Base-by-base conservation (phyloP, 2,797 vertebrate genomes). In the Bradypodion pumilum region DNA sequence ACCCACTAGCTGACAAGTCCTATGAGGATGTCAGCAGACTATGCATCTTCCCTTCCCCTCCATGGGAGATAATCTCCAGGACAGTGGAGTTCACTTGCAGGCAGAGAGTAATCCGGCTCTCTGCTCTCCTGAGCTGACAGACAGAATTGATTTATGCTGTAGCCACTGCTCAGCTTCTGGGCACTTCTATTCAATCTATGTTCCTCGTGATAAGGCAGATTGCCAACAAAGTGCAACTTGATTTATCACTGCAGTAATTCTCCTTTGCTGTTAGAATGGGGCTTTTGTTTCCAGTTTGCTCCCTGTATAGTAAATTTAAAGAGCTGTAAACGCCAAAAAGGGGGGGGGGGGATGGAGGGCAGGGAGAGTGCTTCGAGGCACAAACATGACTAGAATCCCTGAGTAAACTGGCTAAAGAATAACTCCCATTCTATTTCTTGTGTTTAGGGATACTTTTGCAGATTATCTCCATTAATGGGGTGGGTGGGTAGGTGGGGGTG, bases 171-270 rank as follows among this genome's bases (percentile, higher is more conserved):
- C 79, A 77, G 65, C 65, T 85, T 77, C 74, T 81, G 65, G 79
- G 65, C 74, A 49, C 66, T 85, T 85, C 77, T 74, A 81, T 85
- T 81, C 84, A 63, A 72, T 85, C 79, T 85, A 74, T 81, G 84
- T 72, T 81, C 74, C 84, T 63, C 25, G 27, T 85, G 81, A 85
- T 81, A 77, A 85, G 79, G 42, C 66, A 85, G 79, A 40, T 56
- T 13, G 56, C 84, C 74, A 63, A 56, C 56, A 77, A 81, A 85
- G 79, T 76, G 68, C 73, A 25, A 29, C 42, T 37, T 85, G 84
- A 77, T 85, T 85, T 85, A 81, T 85, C 79, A 76, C 79, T 77
- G 84, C 74, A 63, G 84, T 77, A 81, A 81, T 77, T 85, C 79
- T 77, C 79, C 19, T 10, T 52, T 77, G 65, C 42, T 27, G 16